Evolutionary conservation across 2,113 vertebrate species (phyloP).

Genomic region (Engraulis encrasicolus): DNA sequence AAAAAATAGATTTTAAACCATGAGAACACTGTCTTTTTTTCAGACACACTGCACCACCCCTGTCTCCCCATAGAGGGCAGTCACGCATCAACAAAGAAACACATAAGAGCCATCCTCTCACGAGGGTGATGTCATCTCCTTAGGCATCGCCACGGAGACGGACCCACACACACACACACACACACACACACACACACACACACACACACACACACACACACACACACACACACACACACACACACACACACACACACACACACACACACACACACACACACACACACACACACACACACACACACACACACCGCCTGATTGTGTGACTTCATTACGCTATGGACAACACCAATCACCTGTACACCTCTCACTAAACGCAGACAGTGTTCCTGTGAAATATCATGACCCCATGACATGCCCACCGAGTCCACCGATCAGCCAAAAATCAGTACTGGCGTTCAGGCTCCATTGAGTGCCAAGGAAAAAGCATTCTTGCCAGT

Average conservation of each 20-base stretch:
- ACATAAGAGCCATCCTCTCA: neutral
- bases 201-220: no score
- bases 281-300: no score
- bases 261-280: no score
- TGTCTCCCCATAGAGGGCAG: slow-evolving; percentile 52
- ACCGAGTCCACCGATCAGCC: neutral
- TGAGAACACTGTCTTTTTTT: slow-evolving; percentile 42
- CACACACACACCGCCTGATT: neutral
- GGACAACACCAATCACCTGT: neutral
- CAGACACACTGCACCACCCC: slow-evolving; percentile 40
- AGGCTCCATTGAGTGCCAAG: neutral
- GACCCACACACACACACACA: slow-evolving; percentile 12
- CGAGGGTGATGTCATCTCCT: slow-evolving; percentile 9
- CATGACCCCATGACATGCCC: neutral
- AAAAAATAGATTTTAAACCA: slow-evolving; percentile 33
- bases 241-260: no score
- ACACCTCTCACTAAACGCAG: neutral
- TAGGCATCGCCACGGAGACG: slow-evolving; percentile 51
- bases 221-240: no score
- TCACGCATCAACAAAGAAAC: slow-evolving; percentile 30
- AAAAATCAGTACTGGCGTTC: neutral
- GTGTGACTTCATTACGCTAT: slow-evolving; percentile 2
- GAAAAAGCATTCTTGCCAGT: slow-evolving; percentile 11
- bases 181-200: slow-evolving; percentile 44
- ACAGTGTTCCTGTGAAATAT: neutral